Evolutionary conservation across 2,113 vertebrate genomes (phyloP).

Genomic region (Rhodinocichla rosea): DNA sequence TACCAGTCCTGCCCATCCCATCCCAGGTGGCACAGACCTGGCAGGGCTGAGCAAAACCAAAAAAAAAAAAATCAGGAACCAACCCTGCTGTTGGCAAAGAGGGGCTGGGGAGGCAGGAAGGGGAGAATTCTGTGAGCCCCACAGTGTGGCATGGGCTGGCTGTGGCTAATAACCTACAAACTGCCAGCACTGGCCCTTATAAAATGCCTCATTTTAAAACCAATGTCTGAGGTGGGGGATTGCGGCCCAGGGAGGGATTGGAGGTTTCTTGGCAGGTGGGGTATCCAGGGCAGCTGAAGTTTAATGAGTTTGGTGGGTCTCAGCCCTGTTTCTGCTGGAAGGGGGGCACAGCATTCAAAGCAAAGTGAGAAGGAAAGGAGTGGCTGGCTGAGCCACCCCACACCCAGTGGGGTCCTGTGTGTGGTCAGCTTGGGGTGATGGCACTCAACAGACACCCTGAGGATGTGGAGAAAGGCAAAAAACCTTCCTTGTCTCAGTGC

Average conservation of each 20-base stretch:
- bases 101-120: not conserved
- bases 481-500: not conserved
- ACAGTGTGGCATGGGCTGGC: accelerated
- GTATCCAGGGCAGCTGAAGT: not conserved
- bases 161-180: not conserved
- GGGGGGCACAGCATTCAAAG: not conserved
- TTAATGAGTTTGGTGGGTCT: not conserved
- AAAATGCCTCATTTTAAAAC: not conserved
- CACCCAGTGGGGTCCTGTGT: not conserved
- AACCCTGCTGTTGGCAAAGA: not conserved
- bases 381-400: not conserved
- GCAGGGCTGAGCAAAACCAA: not conserved
- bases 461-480: not conserved
- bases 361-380: not conserved
- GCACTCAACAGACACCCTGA: not conserved
- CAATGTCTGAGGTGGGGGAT: not conserved
- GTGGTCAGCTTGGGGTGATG: not conserved
- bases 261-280: not conserved
- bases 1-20: not conserved
- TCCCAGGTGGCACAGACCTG: not conserved
- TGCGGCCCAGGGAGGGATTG: not conserved
- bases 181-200: not conserved
- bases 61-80: not conserved
- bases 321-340: not conserved
- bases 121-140: not conserved